Base-by-base conservation (phyloP, 2,888 invertebrate genomes). In the Tenthredo mesomela region DNA sequence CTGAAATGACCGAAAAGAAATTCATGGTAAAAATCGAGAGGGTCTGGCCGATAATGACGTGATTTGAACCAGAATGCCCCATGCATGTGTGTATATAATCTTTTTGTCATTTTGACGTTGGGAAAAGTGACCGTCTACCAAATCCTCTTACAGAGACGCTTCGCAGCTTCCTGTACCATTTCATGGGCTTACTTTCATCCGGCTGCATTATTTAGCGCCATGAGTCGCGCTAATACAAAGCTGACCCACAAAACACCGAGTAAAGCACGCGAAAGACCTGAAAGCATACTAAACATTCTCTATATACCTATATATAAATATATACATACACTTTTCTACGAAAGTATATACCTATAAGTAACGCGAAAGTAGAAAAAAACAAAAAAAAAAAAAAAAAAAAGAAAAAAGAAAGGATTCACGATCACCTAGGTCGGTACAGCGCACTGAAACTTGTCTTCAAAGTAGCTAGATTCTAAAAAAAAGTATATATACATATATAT, bases 221-320 rank as follows among this genome's bases (percentile, higher is more conserved):
- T 15, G 54, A 80, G 80, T 80, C 61, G 21, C 80, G 58, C 80
- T 80, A 61, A 71, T 75, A 84, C 75, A 58, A 84, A 54, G 84
- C 84, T 73, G 71, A 75, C 84, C 75, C 71, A 47, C 58, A 73
- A 84, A 84, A 84, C 84, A 84, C 75, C 75, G 73, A 61, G 75
- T 73, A 73, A 84, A 84, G 61, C 33, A 83, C 43, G 58, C 21
- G 70, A 54, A 83, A 71, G 54, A 83, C 75, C 61, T 71, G 73
- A 73, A 84, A 73, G 84, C 84, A 84, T 84, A 84, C 84, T 84
- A 58, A 73, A 84, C 75, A 83, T 84, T 84, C 84, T 15, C 15
- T 80, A 40, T 40, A 40, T 6, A 37, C 37, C 21, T 37, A 7
- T 37, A 40, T 40, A 37, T 71, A n/a, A 9, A 71, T 71, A 40